A percentile compares a stretch with the other conserved stretches of the same genome.
Evolutionary conservation across 2,113 vertebrate genomes (phyloP).

Genomic region (Charina bottae): DNA sequence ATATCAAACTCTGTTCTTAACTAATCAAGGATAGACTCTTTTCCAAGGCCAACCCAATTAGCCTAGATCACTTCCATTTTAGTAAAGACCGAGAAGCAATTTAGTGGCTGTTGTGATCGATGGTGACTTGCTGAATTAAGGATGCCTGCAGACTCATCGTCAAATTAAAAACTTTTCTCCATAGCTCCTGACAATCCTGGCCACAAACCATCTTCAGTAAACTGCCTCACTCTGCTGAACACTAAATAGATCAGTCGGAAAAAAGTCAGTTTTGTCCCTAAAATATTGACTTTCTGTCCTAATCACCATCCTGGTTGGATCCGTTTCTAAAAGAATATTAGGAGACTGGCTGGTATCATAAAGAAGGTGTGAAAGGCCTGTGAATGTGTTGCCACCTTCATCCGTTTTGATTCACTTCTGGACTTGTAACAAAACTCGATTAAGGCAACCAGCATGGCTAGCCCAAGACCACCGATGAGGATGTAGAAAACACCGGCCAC

Average conservation of each 20-base stretch:
- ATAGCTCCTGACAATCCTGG: neutral
- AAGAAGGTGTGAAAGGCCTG: conserved; percentile 83
- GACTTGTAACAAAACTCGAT: conserved; percentile 99
- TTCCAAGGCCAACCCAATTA: neutral
- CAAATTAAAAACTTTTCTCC: neutral
- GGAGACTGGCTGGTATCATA: conserved; percentile 79
- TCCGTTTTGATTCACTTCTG: conserved; percentile 94
- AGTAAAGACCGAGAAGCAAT: neutral
- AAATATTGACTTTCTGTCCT: conserved; percentile 24
- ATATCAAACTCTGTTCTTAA: neutral
- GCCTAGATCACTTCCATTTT: neutral
- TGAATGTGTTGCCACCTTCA: conserved; percentile 93
- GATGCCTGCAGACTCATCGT: neutral
- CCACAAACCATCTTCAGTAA: neutral
- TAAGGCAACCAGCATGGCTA: conserved; percentile 99
- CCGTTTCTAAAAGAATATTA: conserved; percentile 79
- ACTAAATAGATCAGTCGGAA: neutral
- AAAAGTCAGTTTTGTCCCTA: conserved; percentile 35
- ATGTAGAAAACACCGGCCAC: conserved; percentile 99
- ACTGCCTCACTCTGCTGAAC: neutral
- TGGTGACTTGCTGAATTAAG: neutral
- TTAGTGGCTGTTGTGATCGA: neutral
- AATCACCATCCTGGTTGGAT: conserved; percentile 51
- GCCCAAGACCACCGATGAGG: conserved; percentile 95
- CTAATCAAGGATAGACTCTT: neutral